Evolutionary conservation across 2,113 vertebrate genomes (phyloP).

Genomic region (Hippocampus barbouri): DNA sequence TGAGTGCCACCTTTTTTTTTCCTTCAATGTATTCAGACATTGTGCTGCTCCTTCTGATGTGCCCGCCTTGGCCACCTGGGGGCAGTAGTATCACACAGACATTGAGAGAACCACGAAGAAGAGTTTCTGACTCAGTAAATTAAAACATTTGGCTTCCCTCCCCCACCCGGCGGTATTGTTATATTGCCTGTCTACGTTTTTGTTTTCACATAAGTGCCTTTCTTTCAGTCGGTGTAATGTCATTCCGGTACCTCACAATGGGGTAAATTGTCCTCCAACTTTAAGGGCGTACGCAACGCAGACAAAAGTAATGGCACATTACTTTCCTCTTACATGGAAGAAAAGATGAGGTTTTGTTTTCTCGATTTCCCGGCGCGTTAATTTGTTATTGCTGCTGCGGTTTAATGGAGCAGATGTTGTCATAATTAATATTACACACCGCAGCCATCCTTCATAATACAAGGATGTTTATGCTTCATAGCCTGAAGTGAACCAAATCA

Average conservation of each 20-base stretch:
- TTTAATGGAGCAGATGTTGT: conserved; percentile 35
- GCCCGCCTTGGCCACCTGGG: neutral
- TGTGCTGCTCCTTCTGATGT: neutral
- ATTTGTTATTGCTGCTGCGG: conserved; percentile 14
- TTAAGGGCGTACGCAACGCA: neutral
- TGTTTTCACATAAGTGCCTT: too few relatives aligned
- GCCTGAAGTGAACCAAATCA: conserved; percentile 17
- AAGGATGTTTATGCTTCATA: conserved; percentile 13
- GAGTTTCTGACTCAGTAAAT: neutral
- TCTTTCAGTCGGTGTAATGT: too few relatives aligned
- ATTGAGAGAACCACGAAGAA: neutral
- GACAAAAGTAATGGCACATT: neutral
- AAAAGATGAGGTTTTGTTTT: neutral
- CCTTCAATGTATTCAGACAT: too few relatives aligned
- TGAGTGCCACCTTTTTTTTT: too few relatives aligned
- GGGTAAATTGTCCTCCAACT: too few relatives aligned
- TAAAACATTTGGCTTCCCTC: too few relatives aligned
- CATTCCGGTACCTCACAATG: too few relatives aligned
- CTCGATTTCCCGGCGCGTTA: neutral
- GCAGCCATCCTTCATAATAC: conserved; percentile 23
- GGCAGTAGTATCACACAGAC: neutral
- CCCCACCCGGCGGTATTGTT: too few relatives aligned
- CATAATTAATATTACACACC: conserved; percentile 35
- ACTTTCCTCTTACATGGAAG: neutral
- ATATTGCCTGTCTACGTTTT: too few relatives aligned